Conservation (phyloP, 1,140 invertebrate genomes). For the Drusus annulatus region DNA sequence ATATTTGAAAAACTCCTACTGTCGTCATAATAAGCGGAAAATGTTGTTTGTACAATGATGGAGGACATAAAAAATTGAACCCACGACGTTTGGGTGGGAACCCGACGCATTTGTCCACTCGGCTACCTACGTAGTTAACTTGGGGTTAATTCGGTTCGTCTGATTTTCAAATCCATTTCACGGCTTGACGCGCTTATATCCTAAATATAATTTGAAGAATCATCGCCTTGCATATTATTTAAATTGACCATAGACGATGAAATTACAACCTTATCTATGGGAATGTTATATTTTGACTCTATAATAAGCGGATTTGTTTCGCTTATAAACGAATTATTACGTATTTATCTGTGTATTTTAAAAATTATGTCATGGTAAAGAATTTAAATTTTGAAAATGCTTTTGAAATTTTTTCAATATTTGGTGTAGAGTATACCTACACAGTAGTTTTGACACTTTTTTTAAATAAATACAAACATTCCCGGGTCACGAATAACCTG, state of each 20-base stretch:
- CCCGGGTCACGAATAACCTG: too few relatives aligned
- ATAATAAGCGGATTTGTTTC: not conserved
- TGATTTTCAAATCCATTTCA: conserved; percentile 15
- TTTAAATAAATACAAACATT: too few relatives aligned
- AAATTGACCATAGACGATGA: conserved; percentile 24
- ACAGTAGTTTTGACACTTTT: too few relatives aligned
- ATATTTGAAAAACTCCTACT: too few relatives aligned
- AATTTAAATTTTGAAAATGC: not conserved
- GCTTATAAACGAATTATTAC: conserved; percentile 4
- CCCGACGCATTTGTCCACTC: too few relatives aligned
- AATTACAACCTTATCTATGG: not conserved
- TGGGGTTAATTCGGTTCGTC: not conserved
- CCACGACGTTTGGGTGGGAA: too few relatives aligned
- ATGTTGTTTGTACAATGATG: too few relatives aligned
- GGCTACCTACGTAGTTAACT: too few relatives aligned
- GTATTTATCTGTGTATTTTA: not conserved
- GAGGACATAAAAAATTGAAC: too few relatives aligned
- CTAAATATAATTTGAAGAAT: not conserved
- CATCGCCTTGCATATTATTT: not conserved
- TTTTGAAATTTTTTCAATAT: too few relatives aligned
- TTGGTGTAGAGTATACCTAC: too few relatives aligned
- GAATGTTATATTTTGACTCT: not conserved
- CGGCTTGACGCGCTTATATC: not conserved
- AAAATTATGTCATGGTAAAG: not conserved
- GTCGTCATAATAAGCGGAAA: too few relatives aligned